Evolutionary conservation across 2,113 vertebrate species (phyloP).

Genomic region (Echinops telfairi): DNA sequence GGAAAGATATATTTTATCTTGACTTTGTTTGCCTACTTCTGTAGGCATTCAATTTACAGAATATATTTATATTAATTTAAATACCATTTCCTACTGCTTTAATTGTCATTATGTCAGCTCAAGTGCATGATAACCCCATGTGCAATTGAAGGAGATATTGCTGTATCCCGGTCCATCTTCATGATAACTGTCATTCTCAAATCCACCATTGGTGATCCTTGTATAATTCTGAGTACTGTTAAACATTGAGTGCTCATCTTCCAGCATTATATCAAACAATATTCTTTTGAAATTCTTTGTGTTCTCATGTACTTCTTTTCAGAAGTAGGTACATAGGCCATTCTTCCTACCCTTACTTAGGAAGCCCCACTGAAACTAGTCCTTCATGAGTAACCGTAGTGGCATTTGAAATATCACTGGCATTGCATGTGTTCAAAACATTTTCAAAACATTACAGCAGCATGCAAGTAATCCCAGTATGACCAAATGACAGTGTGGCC

Average conservation of each 20-base stretch:
- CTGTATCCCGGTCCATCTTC: not conserved
- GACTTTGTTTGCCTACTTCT: not conserved
- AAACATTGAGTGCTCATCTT: not conserved
- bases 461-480: not conserved
- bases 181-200: not conserved
- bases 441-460: not conserved
- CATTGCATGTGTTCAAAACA: no score
- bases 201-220: not conserved
- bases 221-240: not conserved
- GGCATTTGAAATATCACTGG: not conserved
- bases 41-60: not conserved
- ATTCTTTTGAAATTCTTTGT: not conserved
- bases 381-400: not conserved
- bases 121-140: not conserved
- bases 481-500: not conserved
- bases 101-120: not conserved
- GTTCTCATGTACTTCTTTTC: not conserved
- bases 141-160: not conserved
- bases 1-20: not conserved
- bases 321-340: not conserved
- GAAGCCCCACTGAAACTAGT: not conserved
- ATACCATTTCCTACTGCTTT: no score
- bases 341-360: not conserved
- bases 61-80: no score
- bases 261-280: not conserved